Evolutionary conservation across 1,140 invertebrate genomes (phyloP).

Genomic region (Odontomachus brunneus): DNA sequence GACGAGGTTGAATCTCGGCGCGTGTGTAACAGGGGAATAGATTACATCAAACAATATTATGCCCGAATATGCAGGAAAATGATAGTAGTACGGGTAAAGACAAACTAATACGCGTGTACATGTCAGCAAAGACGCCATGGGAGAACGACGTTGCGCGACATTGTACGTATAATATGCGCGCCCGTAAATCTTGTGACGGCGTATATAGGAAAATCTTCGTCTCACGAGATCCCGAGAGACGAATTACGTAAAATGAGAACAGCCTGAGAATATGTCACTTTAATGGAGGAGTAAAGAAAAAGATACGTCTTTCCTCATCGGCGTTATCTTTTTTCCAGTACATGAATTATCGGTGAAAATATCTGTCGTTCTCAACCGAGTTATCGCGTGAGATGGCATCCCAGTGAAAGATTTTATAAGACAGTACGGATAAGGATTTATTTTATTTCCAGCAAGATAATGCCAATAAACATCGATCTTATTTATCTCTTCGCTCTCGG

Average conservation of each 20-base stretch:
- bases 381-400: no score
- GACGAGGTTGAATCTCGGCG: conserved; percentile 13
- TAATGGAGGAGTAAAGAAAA: no score
- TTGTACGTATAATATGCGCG: background rate
- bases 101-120: conserved; percentile 27
- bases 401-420: no score
- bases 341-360: no score
- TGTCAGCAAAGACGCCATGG: background rate
- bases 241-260: background rate
- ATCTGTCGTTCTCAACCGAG: no score
- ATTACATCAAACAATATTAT: conserved; percentile 48
- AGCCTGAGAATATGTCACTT: no score
- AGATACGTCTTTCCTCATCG: no score
- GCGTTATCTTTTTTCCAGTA: no score
- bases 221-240: background rate
- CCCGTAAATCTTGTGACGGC: background rate
- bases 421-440: no score
- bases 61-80: conserved; percentile 10
- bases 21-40: conserved; percentile 39
- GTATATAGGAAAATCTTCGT: background rate
- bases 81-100: conserved; percentile 3
- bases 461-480: no score
- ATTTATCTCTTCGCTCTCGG: no score
- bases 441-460: no score
- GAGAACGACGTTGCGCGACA: background rate